Evolutionary conservation across 92 coral and sea anemone genomes (phyloP).

Genomic region (Palythoa heliodiscus): DNA sequence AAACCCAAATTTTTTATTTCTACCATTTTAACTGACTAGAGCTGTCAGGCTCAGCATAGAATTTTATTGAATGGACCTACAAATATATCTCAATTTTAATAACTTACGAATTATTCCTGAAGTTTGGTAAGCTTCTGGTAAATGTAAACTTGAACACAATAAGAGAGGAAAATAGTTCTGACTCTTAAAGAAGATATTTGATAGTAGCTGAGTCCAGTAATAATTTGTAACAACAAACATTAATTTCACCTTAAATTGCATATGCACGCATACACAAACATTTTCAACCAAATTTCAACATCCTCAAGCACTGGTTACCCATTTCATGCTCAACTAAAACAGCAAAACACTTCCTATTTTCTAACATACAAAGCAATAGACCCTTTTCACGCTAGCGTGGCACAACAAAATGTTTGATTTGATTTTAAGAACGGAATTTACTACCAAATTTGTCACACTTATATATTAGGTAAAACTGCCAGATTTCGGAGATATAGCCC

Average conservation of each 20-base stretch:
- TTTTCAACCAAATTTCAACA: background rate
- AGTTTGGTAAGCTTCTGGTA: constrained; percentile 15
- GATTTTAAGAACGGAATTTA: no score
- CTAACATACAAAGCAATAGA: no score
- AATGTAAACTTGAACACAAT: constrained; percentile 14
- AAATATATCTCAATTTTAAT: background rate
- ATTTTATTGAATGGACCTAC: no score
- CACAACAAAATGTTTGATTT: no score
- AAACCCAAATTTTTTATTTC: no score
- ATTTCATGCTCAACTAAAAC: background rate
- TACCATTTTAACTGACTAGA: no score
- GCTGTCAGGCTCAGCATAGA: no score
- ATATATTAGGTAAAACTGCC: no score
- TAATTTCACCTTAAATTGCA: constrained; percentile 7
- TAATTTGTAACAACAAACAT: background rate
- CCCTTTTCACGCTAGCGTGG: no score
- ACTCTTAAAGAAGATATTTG: constrained; percentile 5
- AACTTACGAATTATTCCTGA: background rate
- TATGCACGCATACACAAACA: background rate
- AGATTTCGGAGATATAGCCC: no score
- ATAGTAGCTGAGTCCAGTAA: background rate
- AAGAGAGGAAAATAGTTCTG: background rate
- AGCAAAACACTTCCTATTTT: no score
- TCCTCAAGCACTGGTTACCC: background rate
- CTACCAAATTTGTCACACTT: no score